Percentiles rank a stretch among this genome's conserved stretches.
phyloP scores from a whole-genome alignment of 2,797 vertebrate species.

The Gallinago stenura region DNA sequence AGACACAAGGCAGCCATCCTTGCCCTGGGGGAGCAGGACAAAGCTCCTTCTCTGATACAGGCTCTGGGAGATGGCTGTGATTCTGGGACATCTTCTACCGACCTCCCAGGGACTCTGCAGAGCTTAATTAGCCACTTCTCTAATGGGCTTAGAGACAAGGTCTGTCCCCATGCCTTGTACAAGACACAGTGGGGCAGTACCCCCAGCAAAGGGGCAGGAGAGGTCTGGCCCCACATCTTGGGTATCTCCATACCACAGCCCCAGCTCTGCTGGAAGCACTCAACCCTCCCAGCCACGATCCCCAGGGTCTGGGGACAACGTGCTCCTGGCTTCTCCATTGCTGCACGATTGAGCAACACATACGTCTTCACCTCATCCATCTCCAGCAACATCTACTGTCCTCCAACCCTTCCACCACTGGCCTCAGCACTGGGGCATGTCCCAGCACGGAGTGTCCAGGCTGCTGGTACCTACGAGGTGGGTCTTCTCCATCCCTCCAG shows the following conservation, averaged over 20 bases:
- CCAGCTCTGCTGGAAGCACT: neutral
- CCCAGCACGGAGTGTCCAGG: fast-evolving
- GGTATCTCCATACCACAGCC: neutral
- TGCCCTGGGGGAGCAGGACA: neutral
- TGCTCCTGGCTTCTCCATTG: fast-evolving
- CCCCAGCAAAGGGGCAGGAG: neutral
- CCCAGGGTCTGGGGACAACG: fast-evolving
- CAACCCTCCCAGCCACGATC: neutral
- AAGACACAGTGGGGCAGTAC: neutral
- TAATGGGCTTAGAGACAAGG: neutral
- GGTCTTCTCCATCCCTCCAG: neutral
- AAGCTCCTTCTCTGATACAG: neutral
- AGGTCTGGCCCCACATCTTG: neutral
- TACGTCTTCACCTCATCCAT: neutral
- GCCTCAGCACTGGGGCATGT: neutral
- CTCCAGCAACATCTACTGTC: neutral
- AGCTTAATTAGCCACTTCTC: neutral
- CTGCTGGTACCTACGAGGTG: fast-evolving
- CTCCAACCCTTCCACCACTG: neutral
- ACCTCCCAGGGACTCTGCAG: neutral
- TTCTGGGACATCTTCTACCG: fast-evolving
- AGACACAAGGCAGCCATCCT: neutral
- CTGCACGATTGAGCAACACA: fast-evolving
- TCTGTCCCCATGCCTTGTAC: neutral
- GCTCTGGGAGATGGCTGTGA: neutral